Conservation (phyloP, 1,140 invertebrate genomes). For the Drosophila sp. region DNA sequence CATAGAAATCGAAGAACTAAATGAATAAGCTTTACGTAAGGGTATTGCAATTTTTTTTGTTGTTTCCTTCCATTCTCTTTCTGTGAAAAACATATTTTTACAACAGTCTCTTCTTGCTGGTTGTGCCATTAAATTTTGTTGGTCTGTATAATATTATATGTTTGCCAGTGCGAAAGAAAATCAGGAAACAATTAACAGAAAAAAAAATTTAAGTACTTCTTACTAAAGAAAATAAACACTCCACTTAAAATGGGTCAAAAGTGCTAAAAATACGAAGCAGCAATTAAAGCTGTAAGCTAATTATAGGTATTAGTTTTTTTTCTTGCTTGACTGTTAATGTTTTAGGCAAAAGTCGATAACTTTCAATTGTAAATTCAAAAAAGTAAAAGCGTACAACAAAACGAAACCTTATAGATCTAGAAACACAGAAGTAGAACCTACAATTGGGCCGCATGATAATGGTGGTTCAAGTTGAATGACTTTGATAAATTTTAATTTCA, state of each 20-base stretch:
- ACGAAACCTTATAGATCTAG: conserved; percentile 8
- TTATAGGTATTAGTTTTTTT: conserved; percentile 15
- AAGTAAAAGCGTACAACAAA: conserved; percentile 49
- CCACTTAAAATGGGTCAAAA: conserved; percentile 1
- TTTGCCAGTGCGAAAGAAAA: neutral
- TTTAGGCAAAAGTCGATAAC: conserved; percentile 16
- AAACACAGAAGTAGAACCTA: neutral
- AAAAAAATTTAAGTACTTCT: neutral
- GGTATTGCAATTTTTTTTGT: no score
- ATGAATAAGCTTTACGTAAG: no score
- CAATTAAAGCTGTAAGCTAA: conserved; percentile 8
- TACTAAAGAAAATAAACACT: neutral
- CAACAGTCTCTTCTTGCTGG: no score
- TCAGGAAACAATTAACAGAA: neutral
- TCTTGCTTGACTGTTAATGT: neutral
- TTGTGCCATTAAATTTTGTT: no score
- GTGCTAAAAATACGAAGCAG: neutral
- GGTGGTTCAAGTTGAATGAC: conserved; percentile 71
- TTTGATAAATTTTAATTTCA: conserved; percentile 52
- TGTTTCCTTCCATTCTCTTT: no score
- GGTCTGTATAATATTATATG: neutral
- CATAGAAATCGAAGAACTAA: no score
- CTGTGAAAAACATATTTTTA: no score
- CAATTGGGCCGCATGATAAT: conserved; percentile 16
- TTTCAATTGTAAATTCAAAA: conserved; percentile 16